Evolutionary conservation across 2,113 vertebrate genomes (phyloP).

Genomic region (Heloderma charlesbogerti): DNA sequence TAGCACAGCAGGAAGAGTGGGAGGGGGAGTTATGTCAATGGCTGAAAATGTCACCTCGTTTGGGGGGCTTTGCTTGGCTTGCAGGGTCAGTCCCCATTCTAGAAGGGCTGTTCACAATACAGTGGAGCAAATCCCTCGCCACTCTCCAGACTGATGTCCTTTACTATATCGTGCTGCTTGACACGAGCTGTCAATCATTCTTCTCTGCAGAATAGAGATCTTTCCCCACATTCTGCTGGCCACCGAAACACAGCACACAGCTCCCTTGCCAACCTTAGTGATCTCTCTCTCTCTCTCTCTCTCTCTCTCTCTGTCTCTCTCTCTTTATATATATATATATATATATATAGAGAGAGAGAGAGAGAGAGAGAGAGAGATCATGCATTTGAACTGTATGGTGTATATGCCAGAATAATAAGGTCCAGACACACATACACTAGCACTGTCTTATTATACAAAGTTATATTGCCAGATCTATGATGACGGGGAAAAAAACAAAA

Average conservation of each 20-base stretch:
- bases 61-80: neutral
- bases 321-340: too few relatives aligned
- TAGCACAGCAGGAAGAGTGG: neutral
- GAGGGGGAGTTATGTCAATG: neutral
- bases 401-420: neutral
- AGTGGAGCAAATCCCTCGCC: neutral
- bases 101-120: neutral
- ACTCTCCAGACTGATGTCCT: neutral
- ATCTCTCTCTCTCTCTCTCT: too few relatives aligned
- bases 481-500: too few relatives aligned
- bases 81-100: neutral
- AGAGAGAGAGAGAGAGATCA: too few relatives aligned
- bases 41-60: slow-evolving; percentile 19
- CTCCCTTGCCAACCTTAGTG: neutral
- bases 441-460: neutral
- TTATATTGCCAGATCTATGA: neutral
- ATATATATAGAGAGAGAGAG: too few relatives aligned
- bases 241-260: neutral
- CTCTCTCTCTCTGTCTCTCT: too few relatives aligned
- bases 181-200: slow-evolving; percentile 14
- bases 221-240: neutral
- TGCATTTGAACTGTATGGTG: neutral
- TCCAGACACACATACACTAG: neutral
- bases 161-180: neutral
- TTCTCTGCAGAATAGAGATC: neutral